These are phyloP conservation scores for Heliconius charithonia DNA, from an alignment of 2,888 invertebrate genomes.

Conservation along the genomic window DNA sequence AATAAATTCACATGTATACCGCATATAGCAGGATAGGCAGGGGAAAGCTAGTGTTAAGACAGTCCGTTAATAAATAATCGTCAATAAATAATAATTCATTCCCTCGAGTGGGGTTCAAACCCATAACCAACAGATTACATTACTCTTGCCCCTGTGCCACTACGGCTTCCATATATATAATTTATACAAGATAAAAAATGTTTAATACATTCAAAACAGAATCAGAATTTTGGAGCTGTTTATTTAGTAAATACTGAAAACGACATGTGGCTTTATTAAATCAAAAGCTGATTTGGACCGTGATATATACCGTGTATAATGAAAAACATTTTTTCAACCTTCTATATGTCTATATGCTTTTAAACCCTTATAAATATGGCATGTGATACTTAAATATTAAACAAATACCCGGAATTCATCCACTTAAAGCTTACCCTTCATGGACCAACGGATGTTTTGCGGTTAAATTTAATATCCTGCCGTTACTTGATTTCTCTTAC, in stretches of 20 bases:
- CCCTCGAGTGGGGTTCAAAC: no score
- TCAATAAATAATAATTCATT: no score
- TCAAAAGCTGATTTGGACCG: neutral
- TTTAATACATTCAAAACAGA: no score
- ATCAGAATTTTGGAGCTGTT: no score
- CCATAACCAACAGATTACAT: no score
- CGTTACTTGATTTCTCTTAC: neutral
- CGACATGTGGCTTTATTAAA: neutral
- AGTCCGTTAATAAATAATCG: no score
- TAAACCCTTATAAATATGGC: conserved; percentile 12
- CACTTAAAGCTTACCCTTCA: conserved; percentile 40
- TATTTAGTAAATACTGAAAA: neutral
- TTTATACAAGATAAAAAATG: no score
- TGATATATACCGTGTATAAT: neutral
- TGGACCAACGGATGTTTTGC: conserved; percentile 56
- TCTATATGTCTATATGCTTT: conserved; percentile 1
- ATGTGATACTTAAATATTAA: conserved; percentile 23
- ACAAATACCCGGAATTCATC: conserved; percentile 19
- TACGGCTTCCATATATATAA: no score
- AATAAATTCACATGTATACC: no score
- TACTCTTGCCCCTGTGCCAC: no score
- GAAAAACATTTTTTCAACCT: neutral
- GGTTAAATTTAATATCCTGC: conserved; percentile 51
- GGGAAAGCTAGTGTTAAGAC: no score
- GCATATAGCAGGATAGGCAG: no score